phyloP scores from a whole-genome alignment of 2,113 vertebrate genomes.

The Crotalus horridus region DNA sequence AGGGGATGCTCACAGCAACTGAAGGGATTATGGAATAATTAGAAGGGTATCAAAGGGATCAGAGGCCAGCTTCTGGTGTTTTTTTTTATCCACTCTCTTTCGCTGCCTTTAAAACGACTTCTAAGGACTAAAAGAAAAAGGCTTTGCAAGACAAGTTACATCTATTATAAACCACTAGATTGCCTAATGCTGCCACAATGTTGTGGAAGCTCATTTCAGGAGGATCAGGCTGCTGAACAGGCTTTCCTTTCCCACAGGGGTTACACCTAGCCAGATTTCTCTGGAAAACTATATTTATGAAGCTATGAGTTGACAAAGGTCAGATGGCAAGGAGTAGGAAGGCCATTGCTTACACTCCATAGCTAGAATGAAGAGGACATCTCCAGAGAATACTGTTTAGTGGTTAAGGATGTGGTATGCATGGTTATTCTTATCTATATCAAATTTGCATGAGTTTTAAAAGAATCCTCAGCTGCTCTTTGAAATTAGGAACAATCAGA shows the following conservation, averaged over 20 bases:
- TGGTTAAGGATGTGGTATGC: not conserved
- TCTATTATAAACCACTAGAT: not conserved
- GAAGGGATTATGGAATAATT: conserved; percentile 3
- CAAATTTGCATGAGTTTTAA: not conserved
- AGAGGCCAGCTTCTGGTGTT: not conserved
- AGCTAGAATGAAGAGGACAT: not conserved
- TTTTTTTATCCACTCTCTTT: not conserved
- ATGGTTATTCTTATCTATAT: not conserved
- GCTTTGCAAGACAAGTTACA: not conserved
- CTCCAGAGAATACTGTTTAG: not conserved
- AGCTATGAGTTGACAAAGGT: not conserved
- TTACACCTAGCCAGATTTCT: not conserved
- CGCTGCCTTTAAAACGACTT: conserved; percentile 4
- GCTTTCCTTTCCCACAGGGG: not conserved
- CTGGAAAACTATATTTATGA: not conserved
- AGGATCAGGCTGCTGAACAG: not conserved
- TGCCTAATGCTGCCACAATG: conserved; percentile 2
- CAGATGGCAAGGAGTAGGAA: not conserved
- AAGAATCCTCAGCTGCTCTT: not conserved
- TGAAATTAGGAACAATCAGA: not conserved
- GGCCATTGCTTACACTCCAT: not conserved
- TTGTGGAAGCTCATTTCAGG: not conserved
- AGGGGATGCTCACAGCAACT: not conserved
- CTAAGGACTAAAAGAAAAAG: not conserved
- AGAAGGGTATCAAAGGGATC: not conserved